Percentiles rank a stretch among this genome's conserved stretches.
Conservation (phyloP, 2,797 vertebrate genomes). For the Tangara arthus region DNA sequence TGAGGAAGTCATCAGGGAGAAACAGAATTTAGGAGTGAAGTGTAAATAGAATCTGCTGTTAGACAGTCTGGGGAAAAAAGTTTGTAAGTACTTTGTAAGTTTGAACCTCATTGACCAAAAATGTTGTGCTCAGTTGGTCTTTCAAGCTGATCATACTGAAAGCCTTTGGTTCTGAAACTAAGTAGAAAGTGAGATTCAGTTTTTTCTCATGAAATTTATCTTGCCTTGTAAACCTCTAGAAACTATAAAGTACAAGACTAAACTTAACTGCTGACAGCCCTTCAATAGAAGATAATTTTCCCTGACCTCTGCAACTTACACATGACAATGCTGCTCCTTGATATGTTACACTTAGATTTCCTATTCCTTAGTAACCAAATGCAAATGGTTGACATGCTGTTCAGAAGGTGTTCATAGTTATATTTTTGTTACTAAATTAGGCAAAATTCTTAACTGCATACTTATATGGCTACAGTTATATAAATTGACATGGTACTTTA, state of each 20-base stretch:
- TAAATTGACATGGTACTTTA: not conserved
- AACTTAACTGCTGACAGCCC: not conserved
- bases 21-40: not conserved
- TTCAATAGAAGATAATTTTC: not conserved
- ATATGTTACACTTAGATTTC: not conserved
- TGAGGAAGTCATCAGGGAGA: not conserved
- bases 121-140: not conserved
- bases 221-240: not conserved
- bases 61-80: not conserved
- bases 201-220: not conserved
- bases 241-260: not conserved
- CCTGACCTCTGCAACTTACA: not conserved
- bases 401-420: not conserved
- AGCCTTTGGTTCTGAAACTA: not conserved
- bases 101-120: not conserved
- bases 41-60: not conserved
- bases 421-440: not conserved
- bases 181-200: not conserved
- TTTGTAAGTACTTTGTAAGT: not conserved
- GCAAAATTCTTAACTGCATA: not conserved
- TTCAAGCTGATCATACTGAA: not conserved
- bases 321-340: not conserved
- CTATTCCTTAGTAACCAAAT: not conserved
- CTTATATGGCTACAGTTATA: not conserved
- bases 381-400: fast-evolving